A percentile compares a stretch with the other conserved stretches of the same genome.
These are phyloP conservation scores for Asbolus verrucosus DNA, from an alignment of 1,140 invertebrate species.

Conservation along the genomic window DNA sequence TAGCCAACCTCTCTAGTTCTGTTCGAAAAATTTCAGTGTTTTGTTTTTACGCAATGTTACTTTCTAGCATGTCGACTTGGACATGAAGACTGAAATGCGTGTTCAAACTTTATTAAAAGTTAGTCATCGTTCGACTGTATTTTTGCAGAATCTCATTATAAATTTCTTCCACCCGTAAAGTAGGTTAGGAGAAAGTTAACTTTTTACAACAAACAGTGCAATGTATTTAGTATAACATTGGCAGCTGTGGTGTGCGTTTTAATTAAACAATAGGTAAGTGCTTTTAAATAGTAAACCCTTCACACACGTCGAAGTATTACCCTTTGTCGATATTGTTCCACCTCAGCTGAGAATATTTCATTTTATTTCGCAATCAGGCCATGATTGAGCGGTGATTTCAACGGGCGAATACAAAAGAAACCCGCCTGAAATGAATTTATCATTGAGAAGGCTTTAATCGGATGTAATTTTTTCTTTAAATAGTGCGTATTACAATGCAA, in stretches of 20 bases:
- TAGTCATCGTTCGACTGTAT: constrained; percentile 24
- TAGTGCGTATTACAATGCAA: too few relatives aligned
- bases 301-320: too few relatives aligned
- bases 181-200: constrained; percentile 60
- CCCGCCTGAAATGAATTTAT: constrained; percentile 9
- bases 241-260: constrained; percentile 51
- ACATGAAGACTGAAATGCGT: constrained; percentile 26
- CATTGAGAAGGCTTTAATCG: too few relatives aligned
- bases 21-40: constrained; percentile 6
- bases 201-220: constrained; percentile 56
- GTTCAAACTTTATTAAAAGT: constrained; percentile 13
- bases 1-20: too few relatives aligned
- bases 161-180: constrained; percentile 58
- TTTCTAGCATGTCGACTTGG: constrained; percentile 14
- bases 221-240: constrained; percentile 56
- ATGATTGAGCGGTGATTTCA: constrained; percentile 13
- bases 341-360: too few relatives aligned
- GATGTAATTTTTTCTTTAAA: too few relatives aligned
- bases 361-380: too few relatives aligned
- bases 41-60: constrained; percentile 26
- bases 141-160: constrained; percentile 54
- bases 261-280: constrained; percentile 23
- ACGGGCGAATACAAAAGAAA: not conserved
- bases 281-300: too few relatives aligned
- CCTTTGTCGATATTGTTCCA: too few relatives aligned